phyloP scores from a whole-genome alignment of 1,140 invertebrate genomes.

The Drosophila virilis region DNA sequence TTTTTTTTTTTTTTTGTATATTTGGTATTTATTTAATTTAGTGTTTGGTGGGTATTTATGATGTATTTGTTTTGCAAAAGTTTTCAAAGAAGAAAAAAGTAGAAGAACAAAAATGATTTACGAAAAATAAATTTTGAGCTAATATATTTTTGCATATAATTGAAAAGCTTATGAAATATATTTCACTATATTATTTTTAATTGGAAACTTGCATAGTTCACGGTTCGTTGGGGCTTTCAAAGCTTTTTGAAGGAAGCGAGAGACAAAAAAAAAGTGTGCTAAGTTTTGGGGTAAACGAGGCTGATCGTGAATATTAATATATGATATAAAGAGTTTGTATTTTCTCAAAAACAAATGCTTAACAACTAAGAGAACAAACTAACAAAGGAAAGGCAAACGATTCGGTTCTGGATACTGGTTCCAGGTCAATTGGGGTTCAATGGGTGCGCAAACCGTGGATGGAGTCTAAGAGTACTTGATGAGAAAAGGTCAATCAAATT shows the following conservation, averaged over 20 bases:
- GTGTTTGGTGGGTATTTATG: constrained; percentile 30
- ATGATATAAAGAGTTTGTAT: constrained; percentile 27
- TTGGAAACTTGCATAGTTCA: constrained; percentile 38
- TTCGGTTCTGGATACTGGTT: not conserved
- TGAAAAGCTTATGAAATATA: constrained; percentile 58
- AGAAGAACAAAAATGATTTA: constrained; percentile 78
- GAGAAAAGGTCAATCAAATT: constrained; percentile 21
- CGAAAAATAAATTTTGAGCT: constrained; percentile 66
- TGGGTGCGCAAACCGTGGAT: constrained; percentile 34
- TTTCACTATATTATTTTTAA: constrained; percentile 42
- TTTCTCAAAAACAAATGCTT: constrained; percentile 40
- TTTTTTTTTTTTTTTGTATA: constrained; percentile 35
- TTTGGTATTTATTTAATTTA: constrained; percentile 14
- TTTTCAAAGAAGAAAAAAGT: constrained; percentile 71
- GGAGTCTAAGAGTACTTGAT: constrained; percentile 27
- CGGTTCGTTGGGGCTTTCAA: constrained; percentile 31
- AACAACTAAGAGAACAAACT: constrained; percentile 46
- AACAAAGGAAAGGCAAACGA: constrained; percentile 3
- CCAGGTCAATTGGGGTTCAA: constrained; percentile 2
- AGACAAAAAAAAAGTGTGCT: constrained; percentile 34
- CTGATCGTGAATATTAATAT: constrained; percentile 24
- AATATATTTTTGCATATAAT: constrained; percentile 57
- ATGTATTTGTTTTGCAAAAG: constrained; percentile 35
- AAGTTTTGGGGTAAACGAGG: constrained; percentile 25
- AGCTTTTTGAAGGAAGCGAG: constrained; percentile 44